Base-by-base conservation (phyloP, 2,888 invertebrate genomes). In the Taenaris catops region DNA sequence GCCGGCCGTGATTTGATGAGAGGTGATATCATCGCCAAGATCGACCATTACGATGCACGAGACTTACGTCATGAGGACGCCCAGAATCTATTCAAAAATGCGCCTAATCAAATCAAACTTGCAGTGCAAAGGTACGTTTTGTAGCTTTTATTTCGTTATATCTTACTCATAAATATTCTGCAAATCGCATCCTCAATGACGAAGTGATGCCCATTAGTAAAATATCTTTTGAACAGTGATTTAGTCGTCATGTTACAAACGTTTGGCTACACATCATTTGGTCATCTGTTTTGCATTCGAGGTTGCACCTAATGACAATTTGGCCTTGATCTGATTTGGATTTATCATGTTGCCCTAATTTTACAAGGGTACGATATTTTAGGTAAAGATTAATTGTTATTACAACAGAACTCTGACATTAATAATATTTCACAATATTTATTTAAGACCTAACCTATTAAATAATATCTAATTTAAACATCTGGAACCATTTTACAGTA, bases 61-160 rank as follows among this genome's bases (percentile, higher is more conserved):
- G 94, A 95, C 66, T 88, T 97, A 61, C 90, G 95, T 58, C 97
- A 97, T 66, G 94, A 95, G 69, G 96, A 96, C 81, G 97, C 97
- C 34, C 95, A 96, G 80, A 94, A 92, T 67, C 89, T 96, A 47
- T 95, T 96, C 74, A 92, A 91, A 73, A 94, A 93, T 67, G 93
- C 95, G 46, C 92, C 92, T 41, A 93, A 92, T 63, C 91, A 92
- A 59, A 93, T 96, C 63, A 91, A 90, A 69, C 86, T 96, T 49
- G 94, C 94, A 49, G 91, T 96, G 41, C 94, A 95, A 80, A 94
- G 96, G 96, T 94, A 79, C 63, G n/a, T n/a, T n/a, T n/a, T n/a
- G n/a, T n/a, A n/a, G n/a, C n/a, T n/a, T n/a, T n/a, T n/a, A n/a
- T n/a, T n/a, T n/a, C n/a, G n/a, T n/a, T n/a, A n/a, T n/a, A n/a